A percentile compares a stretch with the other conserved stretches of the same genome.
These are phyloP conservation scores for Drosophila kurseongensis DNA, from an alignment of 1,140 invertebrate genomes.

Conservation along the genomic window DNA sequence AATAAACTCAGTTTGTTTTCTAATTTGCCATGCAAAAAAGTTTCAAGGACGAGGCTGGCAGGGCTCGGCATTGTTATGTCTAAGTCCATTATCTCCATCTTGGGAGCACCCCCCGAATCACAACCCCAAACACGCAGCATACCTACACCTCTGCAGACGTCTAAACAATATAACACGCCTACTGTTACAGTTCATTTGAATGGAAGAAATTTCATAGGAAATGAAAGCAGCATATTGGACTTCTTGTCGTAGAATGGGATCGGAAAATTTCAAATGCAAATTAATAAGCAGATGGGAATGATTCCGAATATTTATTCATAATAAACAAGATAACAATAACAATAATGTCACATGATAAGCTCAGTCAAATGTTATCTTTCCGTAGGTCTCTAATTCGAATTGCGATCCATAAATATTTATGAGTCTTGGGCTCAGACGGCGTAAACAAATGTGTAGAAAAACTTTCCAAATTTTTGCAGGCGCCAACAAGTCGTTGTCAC, in stretches of 20 bases:
- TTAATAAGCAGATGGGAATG: conserved; percentile 47
- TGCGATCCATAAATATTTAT: conserved; percentile 66
- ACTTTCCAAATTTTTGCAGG: conserved; percentile 20
- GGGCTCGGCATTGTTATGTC: conserved; percentile 31
- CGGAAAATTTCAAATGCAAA: conserved; percentile 68
- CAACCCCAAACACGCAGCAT: conserved; percentile 5
- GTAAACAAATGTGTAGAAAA: conserved; percentile 17
- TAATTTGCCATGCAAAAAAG: conserved; percentile 54
- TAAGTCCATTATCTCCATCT: conserved; percentile 48
- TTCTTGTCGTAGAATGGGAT: not conserved
- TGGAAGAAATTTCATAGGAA: conserved; percentile 40
- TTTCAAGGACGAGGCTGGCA: conserved; percentile 41
- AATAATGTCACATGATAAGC: conserved; percentile 63
- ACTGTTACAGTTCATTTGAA: conserved; percentile 50
- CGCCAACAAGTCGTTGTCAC: conserved; percentile 33
- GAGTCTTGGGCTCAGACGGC: conserved; percentile 1
- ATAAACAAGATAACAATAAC: conserved; percentile 72
- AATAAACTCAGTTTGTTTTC: conserved; percentile 58
- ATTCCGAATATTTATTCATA: conserved; percentile 50
- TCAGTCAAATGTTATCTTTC: conserved; percentile 44
- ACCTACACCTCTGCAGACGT: conserved; percentile 30
- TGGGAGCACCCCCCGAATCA: conserved; percentile 14
- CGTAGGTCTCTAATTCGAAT: conserved; percentile 24
- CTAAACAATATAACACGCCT: conserved; percentile 43
- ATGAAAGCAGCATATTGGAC: conserved; percentile 46